Conservation (phyloP, 2,113 vertebrate species). For the Sphyrna mokarran region DNA sequence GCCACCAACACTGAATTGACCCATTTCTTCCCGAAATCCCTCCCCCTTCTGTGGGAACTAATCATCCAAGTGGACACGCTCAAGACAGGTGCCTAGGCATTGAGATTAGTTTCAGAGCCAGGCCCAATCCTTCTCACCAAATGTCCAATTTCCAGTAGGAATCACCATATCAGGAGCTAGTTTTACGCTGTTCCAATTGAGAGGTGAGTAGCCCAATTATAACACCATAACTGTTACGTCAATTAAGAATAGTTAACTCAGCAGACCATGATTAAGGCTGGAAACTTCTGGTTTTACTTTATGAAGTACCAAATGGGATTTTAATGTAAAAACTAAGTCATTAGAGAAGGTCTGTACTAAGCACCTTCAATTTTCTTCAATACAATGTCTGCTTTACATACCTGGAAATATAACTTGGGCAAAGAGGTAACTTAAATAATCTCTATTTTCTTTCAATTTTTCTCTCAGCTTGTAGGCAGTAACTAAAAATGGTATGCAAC, state of each 20-base stretch:
- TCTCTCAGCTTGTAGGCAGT: neutral
- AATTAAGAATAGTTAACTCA: neutral
- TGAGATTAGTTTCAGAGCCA: neutral
- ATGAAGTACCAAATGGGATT: neutral
- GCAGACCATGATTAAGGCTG: neutral
- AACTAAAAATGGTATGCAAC: neutral
- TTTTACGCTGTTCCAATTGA: neutral
- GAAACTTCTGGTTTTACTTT: neutral
- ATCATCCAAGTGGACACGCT: neutral
- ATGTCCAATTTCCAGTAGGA: neutral
- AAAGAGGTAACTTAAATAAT: neutral
- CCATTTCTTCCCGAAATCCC: neutral
- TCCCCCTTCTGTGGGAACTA: neutral
- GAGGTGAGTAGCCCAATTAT: neutral
- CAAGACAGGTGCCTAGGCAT: neutral
- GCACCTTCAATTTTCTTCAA: neutral
- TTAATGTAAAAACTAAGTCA: neutral
- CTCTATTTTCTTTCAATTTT: neutral
- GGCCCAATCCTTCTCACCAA: neutral
- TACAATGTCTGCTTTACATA: neutral
- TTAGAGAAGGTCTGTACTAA: neutral
- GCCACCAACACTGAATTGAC: neutral
- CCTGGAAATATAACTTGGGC: neutral
- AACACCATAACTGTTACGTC: neutral
- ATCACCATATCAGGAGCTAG: neutral